Conservation (phyloP, 2,113 vertebrate genomes). For the Chaenogobius annularis region DNA sequence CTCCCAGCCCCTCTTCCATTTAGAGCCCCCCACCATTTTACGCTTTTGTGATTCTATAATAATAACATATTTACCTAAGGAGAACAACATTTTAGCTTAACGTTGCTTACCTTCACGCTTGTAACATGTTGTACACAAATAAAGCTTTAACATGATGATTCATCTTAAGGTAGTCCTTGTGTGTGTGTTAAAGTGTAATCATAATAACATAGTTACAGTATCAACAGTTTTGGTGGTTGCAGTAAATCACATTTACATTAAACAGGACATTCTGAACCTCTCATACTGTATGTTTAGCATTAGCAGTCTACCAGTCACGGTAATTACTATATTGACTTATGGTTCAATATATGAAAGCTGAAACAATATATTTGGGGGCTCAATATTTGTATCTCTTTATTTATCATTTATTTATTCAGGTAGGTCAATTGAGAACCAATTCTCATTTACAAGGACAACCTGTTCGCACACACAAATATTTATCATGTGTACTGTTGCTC, state of each 20-base stretch:
- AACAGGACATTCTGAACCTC: not conserved
- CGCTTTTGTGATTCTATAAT: constrained; percentile 13
- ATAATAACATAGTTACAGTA: too few relatives aligned
- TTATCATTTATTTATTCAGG: too few relatives aligned
- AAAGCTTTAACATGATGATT: not conserved
- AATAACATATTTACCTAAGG: constrained; percentile 4
- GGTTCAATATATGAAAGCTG: too few relatives aligned
- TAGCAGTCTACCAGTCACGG: not conserved
- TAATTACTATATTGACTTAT: too few relatives aligned
- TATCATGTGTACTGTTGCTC: too few relatives aligned
- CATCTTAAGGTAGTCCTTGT: not conserved
- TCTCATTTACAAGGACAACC: too few relatives aligned
- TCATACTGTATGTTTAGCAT: not conserved
- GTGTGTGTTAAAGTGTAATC: not conserved
- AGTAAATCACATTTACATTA: too few relatives aligned
- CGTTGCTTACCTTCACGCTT: not conserved
- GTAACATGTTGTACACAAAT: not conserved
- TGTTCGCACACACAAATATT: too few relatives aligned
- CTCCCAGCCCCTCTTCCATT: not conserved
- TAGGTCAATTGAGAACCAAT: too few relatives aligned
- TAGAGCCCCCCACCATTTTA: not conserved
- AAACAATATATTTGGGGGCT: too few relatives aligned
- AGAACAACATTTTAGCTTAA: not conserved
- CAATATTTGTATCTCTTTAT: too few relatives aligned
- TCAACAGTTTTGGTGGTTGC: too few relatives aligned